Percentiles rank a stretch among this genome's conserved stretches.
phyloP scores from a whole-genome alignment of 1,140 invertebrate species.

The Muscidifurax raptorellus region DNA sequence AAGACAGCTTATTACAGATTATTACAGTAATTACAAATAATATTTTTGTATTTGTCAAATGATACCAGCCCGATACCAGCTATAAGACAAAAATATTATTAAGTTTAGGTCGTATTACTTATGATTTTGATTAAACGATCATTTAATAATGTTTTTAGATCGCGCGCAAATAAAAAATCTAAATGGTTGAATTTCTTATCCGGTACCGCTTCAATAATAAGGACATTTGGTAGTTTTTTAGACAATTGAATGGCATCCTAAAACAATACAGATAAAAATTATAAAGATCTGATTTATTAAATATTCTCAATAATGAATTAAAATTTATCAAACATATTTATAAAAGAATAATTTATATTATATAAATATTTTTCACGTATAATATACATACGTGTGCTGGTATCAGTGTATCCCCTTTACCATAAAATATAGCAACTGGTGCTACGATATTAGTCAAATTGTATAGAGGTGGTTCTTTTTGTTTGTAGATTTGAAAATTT shows the following conservation, averaged over 20 bases:
- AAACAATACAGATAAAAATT: background rate
- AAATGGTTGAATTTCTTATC: background rate
- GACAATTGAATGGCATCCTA: background rate
- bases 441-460: conserved; percentile 78
- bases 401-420: conserved; percentile 75
- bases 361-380: no score
- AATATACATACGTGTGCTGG: conserved; percentile 36
- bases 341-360: no score
- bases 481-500: conserved; percentile 76
- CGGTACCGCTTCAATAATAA: background rate
- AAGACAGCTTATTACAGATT: no score
- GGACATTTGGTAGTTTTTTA: background rate
- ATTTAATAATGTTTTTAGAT: background rate
- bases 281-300: no score
- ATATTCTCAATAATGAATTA: no score
- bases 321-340: no score
- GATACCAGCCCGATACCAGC: no score
- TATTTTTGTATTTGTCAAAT: no score
- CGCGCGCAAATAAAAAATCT: background rate
- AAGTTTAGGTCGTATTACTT: no score
- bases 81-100: no score
- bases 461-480: conserved; percentile 76
- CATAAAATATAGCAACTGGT: conserved; percentile 79
- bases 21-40: no score
- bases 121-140: background rate